Conservation (phyloP, 2,113 vertebrate species). For the Falco punctatus region DNA sequence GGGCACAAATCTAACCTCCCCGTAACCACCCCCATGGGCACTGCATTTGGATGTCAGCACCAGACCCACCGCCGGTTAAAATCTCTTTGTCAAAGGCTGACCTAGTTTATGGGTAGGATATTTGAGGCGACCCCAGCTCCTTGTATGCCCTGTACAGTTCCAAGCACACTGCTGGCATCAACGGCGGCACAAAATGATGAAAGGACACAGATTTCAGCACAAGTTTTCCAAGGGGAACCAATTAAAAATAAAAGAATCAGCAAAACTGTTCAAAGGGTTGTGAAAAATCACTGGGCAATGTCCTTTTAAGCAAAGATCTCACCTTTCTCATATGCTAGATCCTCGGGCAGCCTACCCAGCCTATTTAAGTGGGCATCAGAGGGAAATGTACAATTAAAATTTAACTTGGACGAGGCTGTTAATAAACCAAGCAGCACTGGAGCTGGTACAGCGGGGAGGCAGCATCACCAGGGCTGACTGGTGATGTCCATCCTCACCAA, state of each 20-base stretch:
- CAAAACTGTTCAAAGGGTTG: slow-evolving; percentile 50
- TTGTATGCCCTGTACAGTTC: background rate
- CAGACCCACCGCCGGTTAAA: background rate
- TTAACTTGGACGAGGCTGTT: background rate
- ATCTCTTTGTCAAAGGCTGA: background rate
- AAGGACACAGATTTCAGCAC: slow-evolving; percentile 38
- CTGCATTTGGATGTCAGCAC: background rate
- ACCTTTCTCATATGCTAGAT: background rate
- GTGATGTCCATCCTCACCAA: background rate
- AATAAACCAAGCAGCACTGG: background rate
- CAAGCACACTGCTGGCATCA: background rate
- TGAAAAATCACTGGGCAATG: slow-evolving; percentile 52
- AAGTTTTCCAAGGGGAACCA: slow-evolving; percentile 66
- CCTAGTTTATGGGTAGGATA: background rate
- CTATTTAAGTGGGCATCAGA: slow-evolving; percentile 20
- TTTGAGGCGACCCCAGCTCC: background rate
- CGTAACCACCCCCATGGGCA: background rate
- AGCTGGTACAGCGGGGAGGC: background rate
- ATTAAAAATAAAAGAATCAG: slow-evolving; percentile 68
- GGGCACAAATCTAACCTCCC: background rate
- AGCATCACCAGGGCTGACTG: background rate
- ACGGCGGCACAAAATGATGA: background rate
- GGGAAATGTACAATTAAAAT: slow-evolving; percentile 37
- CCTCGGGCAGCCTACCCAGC: slow-evolving; percentile 18
- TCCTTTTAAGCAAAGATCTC: slow-evolving; percentile 48